Evolutionary conservation across 2,888 invertebrate genomes (phyloP), one percentile per base, ranked within the genome.

Genomic region (Coelogynopora nodosa): DNA sequence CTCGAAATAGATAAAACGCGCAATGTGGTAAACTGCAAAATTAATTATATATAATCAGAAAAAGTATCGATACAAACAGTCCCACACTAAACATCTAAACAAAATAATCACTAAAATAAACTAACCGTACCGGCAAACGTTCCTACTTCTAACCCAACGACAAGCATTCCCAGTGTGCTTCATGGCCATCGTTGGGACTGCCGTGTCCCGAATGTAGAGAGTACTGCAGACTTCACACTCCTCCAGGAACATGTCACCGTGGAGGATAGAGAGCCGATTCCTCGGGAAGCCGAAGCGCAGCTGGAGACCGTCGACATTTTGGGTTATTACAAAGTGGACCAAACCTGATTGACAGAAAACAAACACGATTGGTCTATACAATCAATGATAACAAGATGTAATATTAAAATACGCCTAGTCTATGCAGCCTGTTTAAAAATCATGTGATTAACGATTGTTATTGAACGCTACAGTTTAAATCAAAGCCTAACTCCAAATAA

Each of bases 271-370:
- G 88, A 99, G 92, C 90, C 94, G 93, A 89, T 94, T 94, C 87
- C 97, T 93, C 0, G 94, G 93, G 88, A 98, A 92, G 0, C 98
- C 98, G 2, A 97, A 97, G 90, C 95, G 94, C 86, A 98, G 93
- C 93, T 99, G 98, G 84, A 99, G 93, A 0, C 98, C 98, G 93
- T 99, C 99, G 89, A 99, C 97, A 92, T 99, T 99, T 93, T 99
- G 98, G 90, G 97, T 97, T 28, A 99, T 94, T 31, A 99, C 94
- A 90, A 95, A 97, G 89, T 96, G 95, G 0, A 97, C 93, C 83
- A 90, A 89, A 31, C 90, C 91, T 91, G 29, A 13, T 49, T 13
- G 49, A 18, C 10, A 49, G 18, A 49, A 18, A 49, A 49, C 5
- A 13, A 49, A n/a, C n/a, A n/a, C n/a, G n/a, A n/a, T n/a, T n/a